Percentiles rank a stretch among this genome's conserved stretches.
Conservation (phyloP, 2,113 vertebrate species). For the Seriola quinqueradiata region DNA sequence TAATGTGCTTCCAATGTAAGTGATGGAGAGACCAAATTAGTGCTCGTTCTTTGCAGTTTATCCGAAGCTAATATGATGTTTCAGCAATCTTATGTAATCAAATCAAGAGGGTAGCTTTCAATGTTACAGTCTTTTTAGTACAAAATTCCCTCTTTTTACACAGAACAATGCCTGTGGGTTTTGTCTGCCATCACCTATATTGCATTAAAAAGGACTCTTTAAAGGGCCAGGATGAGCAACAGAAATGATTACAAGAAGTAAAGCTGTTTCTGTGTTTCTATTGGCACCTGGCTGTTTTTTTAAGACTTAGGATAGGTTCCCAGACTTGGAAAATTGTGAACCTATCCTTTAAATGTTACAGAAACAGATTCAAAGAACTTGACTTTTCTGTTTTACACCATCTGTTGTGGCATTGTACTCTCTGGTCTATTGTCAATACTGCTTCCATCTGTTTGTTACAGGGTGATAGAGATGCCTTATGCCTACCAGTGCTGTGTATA, state of each 20-base stretch:
- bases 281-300: neutral
- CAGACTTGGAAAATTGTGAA: neutral
- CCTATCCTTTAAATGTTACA: neutral
- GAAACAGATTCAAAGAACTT: neutral
- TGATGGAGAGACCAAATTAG: neutral
- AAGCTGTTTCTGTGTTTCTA: neutral
- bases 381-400: neutral
- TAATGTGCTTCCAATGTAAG: neutral
- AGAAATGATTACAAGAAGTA: neutral
- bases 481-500: constrained; percentile 97
- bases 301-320: neutral
- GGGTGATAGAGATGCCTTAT: constrained; percentile 93
- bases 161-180: neutral
- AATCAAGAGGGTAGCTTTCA: neutral
- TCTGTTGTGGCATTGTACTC: neutral
- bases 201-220: neutral
- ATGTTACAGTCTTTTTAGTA: neutral
- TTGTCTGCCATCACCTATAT: neutral
- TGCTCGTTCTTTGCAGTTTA: neutral
- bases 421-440: neutral
- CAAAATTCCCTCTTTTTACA: neutral
- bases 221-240: neutral
- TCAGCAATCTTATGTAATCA: neutral
- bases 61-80: neutral
- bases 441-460: constrained; percentile 64